Percentiles rank a stretch among this genome's conserved stretches.
phyloP scores from a whole-genome alignment of 2,888 invertebrate species.

The Oscheius sp. region DNA sequence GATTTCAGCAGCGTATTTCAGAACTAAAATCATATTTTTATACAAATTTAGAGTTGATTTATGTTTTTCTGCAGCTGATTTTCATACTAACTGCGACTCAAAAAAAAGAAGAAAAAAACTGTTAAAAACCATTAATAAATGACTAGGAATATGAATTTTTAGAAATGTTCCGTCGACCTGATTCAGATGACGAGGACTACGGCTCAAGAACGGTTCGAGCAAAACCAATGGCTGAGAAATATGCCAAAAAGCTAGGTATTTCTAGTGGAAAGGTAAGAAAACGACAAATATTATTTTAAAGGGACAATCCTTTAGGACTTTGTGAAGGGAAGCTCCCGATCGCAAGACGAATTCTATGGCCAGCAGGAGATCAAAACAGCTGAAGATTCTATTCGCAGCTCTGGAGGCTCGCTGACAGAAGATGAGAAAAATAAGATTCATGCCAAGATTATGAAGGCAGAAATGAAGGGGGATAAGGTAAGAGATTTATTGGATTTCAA shows the following conservation, averaged over 20 bases:
- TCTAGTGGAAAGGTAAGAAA: constrained; percentile 40
- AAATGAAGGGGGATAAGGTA: constrained; percentile 85
- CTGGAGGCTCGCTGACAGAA: constrained; percentile 41
- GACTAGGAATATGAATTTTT: too few species aligned
- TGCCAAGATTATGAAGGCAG: constrained; percentile 90
- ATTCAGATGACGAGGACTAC: constrained; percentile 48
- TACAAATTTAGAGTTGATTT: not conserved
- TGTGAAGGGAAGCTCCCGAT: constrained; percentile 43
- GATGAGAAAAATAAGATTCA: constrained; percentile 86
- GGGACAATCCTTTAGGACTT: constrained; percentile 42
- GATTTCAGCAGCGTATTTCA: too few species aligned
- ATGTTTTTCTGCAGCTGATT: not conserved
- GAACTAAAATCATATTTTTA: too few species aligned
- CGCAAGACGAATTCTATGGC: constrained; percentile 59
- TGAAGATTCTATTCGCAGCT: not conserved
- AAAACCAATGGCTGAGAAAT: constrained; percentile 57
- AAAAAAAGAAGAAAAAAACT: too few species aligned
- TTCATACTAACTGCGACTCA: too few species aligned
- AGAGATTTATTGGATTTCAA: constrained; percentile 8
- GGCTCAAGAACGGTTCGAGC: constrained; percentile 46
- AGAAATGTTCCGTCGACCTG: constrained; percentile 56
- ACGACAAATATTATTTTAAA: constrained; percentile 31
- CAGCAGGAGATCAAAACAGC: constrained; percentile 16
- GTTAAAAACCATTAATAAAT: too few species aligned
- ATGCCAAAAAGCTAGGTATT: constrained; percentile 51